Evolutionary conservation across 2,888 invertebrate species (phyloP).

Genomic region (Tineola bisselliella): DNA sequence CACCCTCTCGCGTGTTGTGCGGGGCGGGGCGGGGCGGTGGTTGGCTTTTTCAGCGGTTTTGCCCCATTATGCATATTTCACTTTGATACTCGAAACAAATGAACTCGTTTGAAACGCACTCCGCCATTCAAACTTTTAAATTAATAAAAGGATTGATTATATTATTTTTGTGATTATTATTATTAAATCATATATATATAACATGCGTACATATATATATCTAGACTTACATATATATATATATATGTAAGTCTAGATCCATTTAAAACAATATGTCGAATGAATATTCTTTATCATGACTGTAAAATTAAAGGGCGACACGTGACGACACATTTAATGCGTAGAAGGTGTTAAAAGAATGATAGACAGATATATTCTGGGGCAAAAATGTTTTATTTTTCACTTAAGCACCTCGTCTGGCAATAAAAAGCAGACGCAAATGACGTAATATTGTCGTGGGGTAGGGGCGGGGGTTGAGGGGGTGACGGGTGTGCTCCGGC

Average conservation of each 20-base stretch:
- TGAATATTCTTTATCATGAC: no score
- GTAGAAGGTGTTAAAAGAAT: not conserved
- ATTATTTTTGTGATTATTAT: no score
- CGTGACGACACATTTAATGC: not conserved
- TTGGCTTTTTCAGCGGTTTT: not conserved
- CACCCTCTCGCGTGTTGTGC: not conserved
- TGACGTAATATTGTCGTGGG: slow-evolving; percentile 46
- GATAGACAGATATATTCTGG: not conserved
- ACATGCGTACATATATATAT: no score
- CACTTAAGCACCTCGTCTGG: slow-evolving; percentile 21
- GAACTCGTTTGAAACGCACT: not conserved
- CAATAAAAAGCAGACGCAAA: slow-evolving; percentile 52
- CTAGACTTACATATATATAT: no score
- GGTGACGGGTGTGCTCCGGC: slow-evolving; percentile 18
- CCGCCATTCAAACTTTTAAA: no score
- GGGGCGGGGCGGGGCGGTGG: no score
- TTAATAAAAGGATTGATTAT: no score
- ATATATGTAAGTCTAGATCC: no score
- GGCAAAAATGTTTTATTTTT: slow-evolving; percentile 13
- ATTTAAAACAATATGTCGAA: no score
- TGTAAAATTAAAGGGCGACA: not conserved
- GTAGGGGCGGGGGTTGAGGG: slow-evolving; percentile 22
- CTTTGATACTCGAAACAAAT: no score
- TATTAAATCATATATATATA: no score
- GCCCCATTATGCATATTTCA: not conserved